These are phyloP conservation scores for Plumapathes pennacea DNA, from an alignment of 92 coral and sea anemone genomes.

Conservation along the genomic window DNA sequence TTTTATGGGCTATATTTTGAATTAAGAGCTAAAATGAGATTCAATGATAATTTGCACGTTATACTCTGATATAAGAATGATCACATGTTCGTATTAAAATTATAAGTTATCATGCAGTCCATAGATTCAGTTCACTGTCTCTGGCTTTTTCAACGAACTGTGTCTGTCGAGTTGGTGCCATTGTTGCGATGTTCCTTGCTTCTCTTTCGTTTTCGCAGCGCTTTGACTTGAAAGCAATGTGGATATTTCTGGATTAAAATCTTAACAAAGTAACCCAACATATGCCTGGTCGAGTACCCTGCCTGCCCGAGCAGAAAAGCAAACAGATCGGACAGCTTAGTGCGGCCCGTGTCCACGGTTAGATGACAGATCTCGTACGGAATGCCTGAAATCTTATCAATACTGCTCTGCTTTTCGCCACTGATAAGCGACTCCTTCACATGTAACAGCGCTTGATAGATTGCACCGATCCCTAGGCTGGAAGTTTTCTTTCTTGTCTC, in stretches of 20 bases:
- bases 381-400: neutral
- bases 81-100: too few relatives aligned
- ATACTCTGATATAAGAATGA: too few relatives aligned
- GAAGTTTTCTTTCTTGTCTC: too few relatives aligned
- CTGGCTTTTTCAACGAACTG: too few relatives aligned
- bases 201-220: neutral
- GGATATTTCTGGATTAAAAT: slow-evolving; percentile 26
- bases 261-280: neutral
- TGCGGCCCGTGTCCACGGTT: slow-evolving; percentile 3
- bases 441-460: neutral
- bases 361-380: slow-evolving; percentile 2
- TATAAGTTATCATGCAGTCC: too few relatives aligned
- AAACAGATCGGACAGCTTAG: slow-evolving; percentile 3
- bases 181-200: too few relatives aligned
- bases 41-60: too few relatives aligned
- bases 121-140: too few relatives aligned
- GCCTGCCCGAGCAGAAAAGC: slow-evolving; percentile 8
- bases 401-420: neutral
- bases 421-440: neutral
- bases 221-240: slow-evolving; percentile 12
- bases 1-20: too few relatives aligned
- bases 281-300: neutral
- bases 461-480: too few relatives aligned
- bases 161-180: too few relatives aligned
- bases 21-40: too few relatives aligned